Evolutionary conservation across 2,113 vertebrate genomes (phyloP), one percentile per base, ranked within the genome.

Genomic region (Setophaga kirtlandii): DNA sequence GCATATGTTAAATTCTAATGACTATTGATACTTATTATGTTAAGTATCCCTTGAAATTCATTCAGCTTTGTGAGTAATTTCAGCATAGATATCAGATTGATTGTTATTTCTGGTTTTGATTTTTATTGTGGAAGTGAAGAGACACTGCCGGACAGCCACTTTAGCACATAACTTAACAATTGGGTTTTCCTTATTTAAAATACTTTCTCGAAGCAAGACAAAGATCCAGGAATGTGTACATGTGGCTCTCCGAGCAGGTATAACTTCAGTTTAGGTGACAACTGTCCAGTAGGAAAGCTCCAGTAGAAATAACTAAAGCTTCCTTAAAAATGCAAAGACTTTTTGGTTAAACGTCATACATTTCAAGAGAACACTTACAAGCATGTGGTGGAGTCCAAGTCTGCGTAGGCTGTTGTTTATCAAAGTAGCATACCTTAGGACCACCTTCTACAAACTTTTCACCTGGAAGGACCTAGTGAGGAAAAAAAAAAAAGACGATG

Each of bases 401-500:
- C 21, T 71, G 15, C 42, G 25, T 2, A 75, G 9, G 11, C 14
- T 46, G 10, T 50, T 31, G 15, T 46, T 27, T 73, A 46, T 52
- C 41, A 25, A 87, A 80, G 25, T 33, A 47, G 20, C 16, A 10
- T 67, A 95, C 93, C 90, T 97, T 97, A 78, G 97, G 97, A 58
- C 94, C 89, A 44, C 96, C 92, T 87, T 94, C 96, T 62, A 96
- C 41, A 90, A 97, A 96, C 24, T 93, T 93, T 55, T 95, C 92
- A 91, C 95, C 97, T 67, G 96, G 94, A 78, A 97, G 90, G 71
- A 99, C 98, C 98, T 98, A 30, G 25, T 46, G 14, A 78, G 92
- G 14, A 68, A 42, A 73, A 35, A n/a, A n/a, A 83, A 46, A 53
- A 28, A 8, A 7, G 7, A 35, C 4, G 5, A 37, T 58, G 39